phyloP scores from a whole-genome alignment of 2,888 invertebrate genomes.

The Macrosiphum euphorbiae region DNA sequence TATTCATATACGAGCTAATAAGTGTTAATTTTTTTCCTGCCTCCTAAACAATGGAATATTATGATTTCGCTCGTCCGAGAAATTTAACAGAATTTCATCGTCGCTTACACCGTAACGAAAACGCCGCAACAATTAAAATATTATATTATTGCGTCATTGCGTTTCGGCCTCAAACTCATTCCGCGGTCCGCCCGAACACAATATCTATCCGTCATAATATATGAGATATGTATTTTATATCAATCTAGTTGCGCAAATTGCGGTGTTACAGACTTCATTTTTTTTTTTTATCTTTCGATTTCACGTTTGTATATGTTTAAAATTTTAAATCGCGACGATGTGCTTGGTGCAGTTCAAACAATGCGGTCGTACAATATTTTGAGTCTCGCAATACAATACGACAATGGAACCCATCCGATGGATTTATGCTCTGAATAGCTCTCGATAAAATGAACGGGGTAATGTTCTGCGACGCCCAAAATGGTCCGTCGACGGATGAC shows the following conservation, averaged over 20 bases:
- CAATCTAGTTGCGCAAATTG: not conserved
- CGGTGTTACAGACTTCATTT: not conserved
- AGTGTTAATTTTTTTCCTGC: not conserved
- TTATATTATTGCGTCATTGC: not conserved
- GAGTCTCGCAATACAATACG: not conserved
- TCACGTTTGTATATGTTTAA: not conserved
- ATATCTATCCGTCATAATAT: not conserved
- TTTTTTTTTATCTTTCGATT: not conserved
- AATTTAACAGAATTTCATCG: not conserved
- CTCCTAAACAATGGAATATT: not conserved
- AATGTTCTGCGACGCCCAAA: not conserved
- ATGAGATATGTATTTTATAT: not conserved
- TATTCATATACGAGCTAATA: not conserved
- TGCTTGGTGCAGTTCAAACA: not conserved
- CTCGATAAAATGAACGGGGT: not conserved
- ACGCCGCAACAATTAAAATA: not conserved
- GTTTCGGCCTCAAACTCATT: not conserved
- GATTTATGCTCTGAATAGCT: constrained; percentile 3
- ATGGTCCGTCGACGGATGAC: not conserved
- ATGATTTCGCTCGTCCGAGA: not conserved
- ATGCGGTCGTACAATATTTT: not conserved
- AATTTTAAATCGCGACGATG: not conserved
- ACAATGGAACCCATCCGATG: not conserved
- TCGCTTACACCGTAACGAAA: not conserved
- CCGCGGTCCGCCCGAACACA: not conserved